phyloP scores from a whole-genome alignment of 1,140 invertebrate species.

The Mya arenaria region DNA sequence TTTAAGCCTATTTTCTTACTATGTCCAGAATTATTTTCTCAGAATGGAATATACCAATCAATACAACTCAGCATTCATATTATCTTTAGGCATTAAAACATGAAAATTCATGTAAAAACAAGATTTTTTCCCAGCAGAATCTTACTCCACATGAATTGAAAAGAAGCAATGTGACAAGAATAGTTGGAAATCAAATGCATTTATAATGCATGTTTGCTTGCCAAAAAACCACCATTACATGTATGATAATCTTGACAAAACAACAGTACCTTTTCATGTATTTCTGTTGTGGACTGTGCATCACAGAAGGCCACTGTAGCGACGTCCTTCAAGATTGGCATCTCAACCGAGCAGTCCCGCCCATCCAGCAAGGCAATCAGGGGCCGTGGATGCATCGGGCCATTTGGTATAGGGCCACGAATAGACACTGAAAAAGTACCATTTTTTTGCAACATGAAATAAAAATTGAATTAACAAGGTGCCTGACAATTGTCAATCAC shows the following conservation, averaged over 20 bases:
- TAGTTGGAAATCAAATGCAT: neutral
- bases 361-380: conserved; percentile 99
- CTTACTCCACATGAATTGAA: neutral
- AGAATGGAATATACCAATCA: too few species aligned
- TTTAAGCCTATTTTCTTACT: too few species aligned
- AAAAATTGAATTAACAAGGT: too few species aligned
- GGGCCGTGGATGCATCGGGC: conserved; percentile 94
- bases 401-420: conserved; percentile 85
- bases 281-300: conserved; percentile 99
- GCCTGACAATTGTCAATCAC: too few species aligned
- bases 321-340: conserved; percentile 99
- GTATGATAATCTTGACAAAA: neutral
- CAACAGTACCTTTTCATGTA: conserved; percentile 99
- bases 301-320: conserved; percentile 99
- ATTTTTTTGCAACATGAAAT: too few species aligned
- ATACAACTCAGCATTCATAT: too few species aligned
- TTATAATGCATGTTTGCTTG: neutral
- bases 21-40: too few species aligned
- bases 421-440: conserved; percentile 76
- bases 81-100: too few species aligned
- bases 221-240: neutral
- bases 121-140: neutral
- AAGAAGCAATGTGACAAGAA: neutral
- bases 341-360: conserved; percentile 99
- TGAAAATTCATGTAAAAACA: too few species aligned